These are phyloP conservation scores for Formica aserva DNA, from an alignment of 2,888 invertebrate genomes.

Conservation along the genomic window DNA sequence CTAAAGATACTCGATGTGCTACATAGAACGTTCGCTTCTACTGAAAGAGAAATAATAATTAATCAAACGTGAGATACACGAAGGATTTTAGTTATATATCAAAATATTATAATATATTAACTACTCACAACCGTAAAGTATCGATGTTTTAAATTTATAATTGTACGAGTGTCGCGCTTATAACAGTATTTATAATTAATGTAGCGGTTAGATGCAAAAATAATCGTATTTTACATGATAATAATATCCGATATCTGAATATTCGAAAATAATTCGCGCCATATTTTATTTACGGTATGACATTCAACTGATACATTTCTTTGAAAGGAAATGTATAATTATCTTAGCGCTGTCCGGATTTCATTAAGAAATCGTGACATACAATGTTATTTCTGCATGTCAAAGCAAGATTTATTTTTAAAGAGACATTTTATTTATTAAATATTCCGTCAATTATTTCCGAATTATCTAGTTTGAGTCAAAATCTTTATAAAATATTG, in stretches of 20 bases:
- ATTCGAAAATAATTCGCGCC: conserved; percentile 13
- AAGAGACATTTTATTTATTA: not conserved
- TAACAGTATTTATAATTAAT: conserved; percentile 37
- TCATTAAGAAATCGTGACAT: not conserved
- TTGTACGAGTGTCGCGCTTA: not conserved
- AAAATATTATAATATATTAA: conserved; percentile 28
- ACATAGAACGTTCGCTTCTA: not conserved
- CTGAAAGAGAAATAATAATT: conserved; percentile 1
- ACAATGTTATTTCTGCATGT: not conserved
- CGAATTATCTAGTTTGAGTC: not conserved
- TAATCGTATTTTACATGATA: not conserved
- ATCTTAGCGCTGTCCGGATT: not conserved
- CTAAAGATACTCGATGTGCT: not conserved
- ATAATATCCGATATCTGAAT: not conserved
- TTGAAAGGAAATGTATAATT: not conserved
- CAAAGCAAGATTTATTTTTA: not conserved
- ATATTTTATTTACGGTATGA: not conserved
- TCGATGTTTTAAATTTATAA: conserved; percentile 15
- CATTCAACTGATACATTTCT: not conserved
- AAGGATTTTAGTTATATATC: conserved; percentile 9
- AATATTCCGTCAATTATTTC: not conserved
- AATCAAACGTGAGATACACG: not conserved
- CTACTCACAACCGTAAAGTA: not conserved
- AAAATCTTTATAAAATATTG: not conserved
- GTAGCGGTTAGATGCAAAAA: not conserved